Evolutionary conservation across 2,797 vertebrate species (phyloP).

Genomic region (Pachyuromys duprasi): DNA sequence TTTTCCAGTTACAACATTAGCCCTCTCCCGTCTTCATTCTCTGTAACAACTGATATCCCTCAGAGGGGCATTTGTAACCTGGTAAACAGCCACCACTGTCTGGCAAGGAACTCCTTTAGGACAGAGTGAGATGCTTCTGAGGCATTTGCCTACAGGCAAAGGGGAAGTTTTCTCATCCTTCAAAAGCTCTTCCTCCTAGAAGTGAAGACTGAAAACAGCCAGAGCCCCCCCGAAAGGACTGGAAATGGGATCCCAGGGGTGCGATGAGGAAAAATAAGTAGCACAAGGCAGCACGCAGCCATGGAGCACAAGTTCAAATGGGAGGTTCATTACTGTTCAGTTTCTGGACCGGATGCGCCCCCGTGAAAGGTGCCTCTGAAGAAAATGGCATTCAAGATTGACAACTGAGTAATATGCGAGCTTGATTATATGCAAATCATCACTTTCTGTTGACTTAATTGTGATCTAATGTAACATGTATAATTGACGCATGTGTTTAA

Average conservation of each 20-base stretch:
- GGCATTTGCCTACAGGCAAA: constrained; percentile 50
- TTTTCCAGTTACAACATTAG: constrained; percentile 11
- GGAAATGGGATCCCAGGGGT: constrained; percentile 31
- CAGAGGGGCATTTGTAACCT: neutral
- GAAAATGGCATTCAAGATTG: constrained; percentile 87
- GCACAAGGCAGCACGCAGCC: accelerated
- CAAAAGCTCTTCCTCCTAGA: constrained; percentile 40
- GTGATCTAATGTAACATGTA: constrained; percentile 91
- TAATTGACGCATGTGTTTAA: constrained; percentile 92
- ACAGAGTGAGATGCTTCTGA: constrained; percentile 63
- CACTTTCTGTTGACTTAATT: constrained; percentile 92
- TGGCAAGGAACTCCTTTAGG: constrained; percentile 31
- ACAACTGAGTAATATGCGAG: constrained; percentile 91
- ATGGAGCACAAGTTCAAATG: neutral
- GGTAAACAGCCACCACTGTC: neutral
- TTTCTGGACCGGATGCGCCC: constrained; percentile 54
- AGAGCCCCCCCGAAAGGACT: neutral
- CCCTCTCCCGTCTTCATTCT: constrained; percentile 15
- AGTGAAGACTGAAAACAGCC: neutral
- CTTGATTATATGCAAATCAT: constrained; percentile 93
- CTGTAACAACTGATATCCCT: neutral
- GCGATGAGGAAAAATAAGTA: constrained; percentile 40
- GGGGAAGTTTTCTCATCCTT: constrained; percentile 55
- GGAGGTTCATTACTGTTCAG: constrained; percentile 63
- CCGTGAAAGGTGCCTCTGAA: constrained; percentile 69